These are phyloP conservation scores for Lithobates sylvaticus DNA, from an alignment of 2,797 vertebrate species.

Conservation along the genomic window DNA sequence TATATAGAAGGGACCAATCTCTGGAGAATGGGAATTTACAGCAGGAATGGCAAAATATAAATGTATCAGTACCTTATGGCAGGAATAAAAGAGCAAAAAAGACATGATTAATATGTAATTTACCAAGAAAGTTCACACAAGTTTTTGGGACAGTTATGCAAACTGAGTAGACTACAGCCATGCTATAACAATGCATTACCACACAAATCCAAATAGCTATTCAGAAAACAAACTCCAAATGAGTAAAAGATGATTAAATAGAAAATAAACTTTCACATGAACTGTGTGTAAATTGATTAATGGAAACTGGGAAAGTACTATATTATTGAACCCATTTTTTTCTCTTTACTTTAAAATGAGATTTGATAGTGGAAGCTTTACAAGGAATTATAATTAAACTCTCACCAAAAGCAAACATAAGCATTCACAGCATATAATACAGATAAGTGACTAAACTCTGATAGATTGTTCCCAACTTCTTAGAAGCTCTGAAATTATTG, in stretches of 20 bases:
- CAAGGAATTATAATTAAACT: not conserved
- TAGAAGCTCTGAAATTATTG: too few species aligned
- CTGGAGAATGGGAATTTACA: not conserved
- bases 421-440: not conserved
- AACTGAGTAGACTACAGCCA: not conserved
- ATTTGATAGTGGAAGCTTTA: not conserved
- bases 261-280: not conserved
- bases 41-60: not conserved
- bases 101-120: not conserved
- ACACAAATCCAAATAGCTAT: not conserved
- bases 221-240: not conserved
- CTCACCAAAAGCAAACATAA: constrained; percentile 25
- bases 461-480: not conserved
- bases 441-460: constrained; percentile 3
- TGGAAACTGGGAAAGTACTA: not conserved
- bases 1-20: not conserved
- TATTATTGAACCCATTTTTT: not conserved
- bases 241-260: not conserved
- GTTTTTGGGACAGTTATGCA: not conserved
- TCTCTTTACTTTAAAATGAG: not conserved
- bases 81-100: not conserved
- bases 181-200: not conserved
- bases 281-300: not conserved
- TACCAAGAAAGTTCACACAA: not conserved
- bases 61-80: not conserved